Conservation (phyloP, 2,797 vertebrate genomes). For the Coreius guichenoti region DNA sequence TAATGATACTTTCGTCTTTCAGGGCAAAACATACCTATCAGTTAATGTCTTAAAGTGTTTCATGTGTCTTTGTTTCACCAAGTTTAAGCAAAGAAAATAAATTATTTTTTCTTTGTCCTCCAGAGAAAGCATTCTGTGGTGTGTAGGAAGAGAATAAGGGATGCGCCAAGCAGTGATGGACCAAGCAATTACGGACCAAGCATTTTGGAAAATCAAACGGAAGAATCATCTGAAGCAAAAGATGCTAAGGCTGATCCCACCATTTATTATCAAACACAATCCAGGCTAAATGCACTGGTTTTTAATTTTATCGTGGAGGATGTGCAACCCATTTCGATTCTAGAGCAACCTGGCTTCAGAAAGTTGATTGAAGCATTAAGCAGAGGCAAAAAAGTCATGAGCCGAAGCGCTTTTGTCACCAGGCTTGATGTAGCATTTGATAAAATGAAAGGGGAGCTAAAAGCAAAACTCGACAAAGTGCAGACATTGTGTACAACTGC, state of each 20-base stretch:
- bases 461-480: slow-evolving; percentile 67
- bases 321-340: slow-evolving; percentile 46
- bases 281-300: slow-evolving; percentile 41
- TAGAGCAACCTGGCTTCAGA: slow-evolving; percentile 74
- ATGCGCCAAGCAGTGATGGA: background rate
- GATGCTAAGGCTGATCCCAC: slow-evolving; percentile 14
- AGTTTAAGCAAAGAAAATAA: background rate
- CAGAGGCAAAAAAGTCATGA: slow-evolving; percentile 75
- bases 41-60: background rate
- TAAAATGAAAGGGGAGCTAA: slow-evolving; percentile 74
- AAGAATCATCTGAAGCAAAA: background rate
- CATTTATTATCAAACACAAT: slow-evolving; percentile 37
- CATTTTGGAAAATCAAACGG: slow-evolving; percentile 1
- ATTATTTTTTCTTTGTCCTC: background rate
- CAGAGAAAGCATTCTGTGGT: slow-evolving; percentile 40
- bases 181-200: slow-evolving; percentile 21
- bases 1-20: background rate
- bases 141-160: slow-evolving; percentile 17
- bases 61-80: background rate
- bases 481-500: slow-evolving; percentile 79
- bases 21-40: background rate
- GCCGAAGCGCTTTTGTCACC: slow-evolving; percentile 56
- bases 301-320: slow-evolving; percentile 52
- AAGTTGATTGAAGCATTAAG: slow-evolving; percentile 75
- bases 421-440: slow-evolving; percentile 62